Base-by-base conservation (phyloP, 64 coral and sea anemone genomes). In the Montipora cactus region DNA sequence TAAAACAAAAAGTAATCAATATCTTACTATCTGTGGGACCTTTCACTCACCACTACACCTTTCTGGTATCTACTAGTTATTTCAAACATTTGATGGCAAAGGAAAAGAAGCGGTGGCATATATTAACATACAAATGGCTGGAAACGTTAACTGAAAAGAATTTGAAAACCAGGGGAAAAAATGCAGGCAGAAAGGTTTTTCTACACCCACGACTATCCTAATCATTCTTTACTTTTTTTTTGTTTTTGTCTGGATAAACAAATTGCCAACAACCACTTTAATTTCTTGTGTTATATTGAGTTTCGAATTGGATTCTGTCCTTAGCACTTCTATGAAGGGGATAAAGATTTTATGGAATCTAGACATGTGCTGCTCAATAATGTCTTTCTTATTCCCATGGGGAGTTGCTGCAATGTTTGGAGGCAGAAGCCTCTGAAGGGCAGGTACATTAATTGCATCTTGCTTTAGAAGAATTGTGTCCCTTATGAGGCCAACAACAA, bases 91-190 rank as follows among this genome's bases (percentile, higher is more conserved):
- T 59, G 57, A 59, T 59, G 57, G 13, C 57, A 59, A 59, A 59
- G 57, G 57, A 59, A 59, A 59, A 59, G 64, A 68, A 68, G 64
- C 8, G 64, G 16, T 68, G 10, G 16, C 64, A 13, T 68, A n/a
- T 68, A 68, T 68, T 68, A 68, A n/a, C 64, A 68, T 68, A 68
- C 64, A 68, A 68, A 68, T 68, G 10, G 64, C 64, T 68, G 64
- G 64, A 68, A 68, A 68, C 12, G 13, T 59, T 59, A 59, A 59
- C 57, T 68, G 64, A 68, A 68, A 13, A 68, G 64, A 68, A 68
- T 68, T 68, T 68, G 64, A 4, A 68, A 68, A 68, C 64, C 10
- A 68, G 64, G 64, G 64, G 64, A 68, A 68, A 68, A 68, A 68
- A 13, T 68, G 64, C 64, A 68, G 64, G 64, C 10, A 68, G 18